Evolutionary conservation across 2,888 invertebrate species (phyloP), one percentile per base, ranked within the genome.

Genomic region (Therioaphis trifolii): DNA sequence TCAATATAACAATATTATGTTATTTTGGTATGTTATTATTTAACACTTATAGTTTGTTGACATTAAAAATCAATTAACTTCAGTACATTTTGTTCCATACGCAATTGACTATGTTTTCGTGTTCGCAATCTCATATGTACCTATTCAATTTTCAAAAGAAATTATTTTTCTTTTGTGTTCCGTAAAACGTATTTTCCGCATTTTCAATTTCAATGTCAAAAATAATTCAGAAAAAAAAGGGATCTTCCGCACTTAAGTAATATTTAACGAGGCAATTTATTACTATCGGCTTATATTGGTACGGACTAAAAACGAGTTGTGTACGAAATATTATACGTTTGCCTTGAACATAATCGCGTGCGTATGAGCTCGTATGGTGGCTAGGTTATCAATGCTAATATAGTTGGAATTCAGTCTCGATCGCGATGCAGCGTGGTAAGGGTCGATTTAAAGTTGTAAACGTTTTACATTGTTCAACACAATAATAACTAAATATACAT

Each of bases 321-420:
- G 29, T 21, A 77, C 66, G 77, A 66, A 66, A 77, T 66, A 66
- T 49, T 66, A 78, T 78, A 79, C 69, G 78, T 79, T 79, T 69
- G 78, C 78, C 78, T 79, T 79, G 78, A 79, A 79, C 49, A 79
- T 69, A 79, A 79, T 79, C 78, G 78, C 68, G 52, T 69, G 69
- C 68, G 68, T 68, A 24, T 24, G 77, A 18, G 75, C 63, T 63
- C 63, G 63, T 49, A 52, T 66, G 49, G 49, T 15, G 77, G 66
- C 21, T n/a, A 49, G 77, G 77, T 78, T 78, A 78, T 80, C 82
- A 35, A 63, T 63, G 52, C 18, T 63, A 58, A 7, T 35, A 49
- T 46, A 49, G 72, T 61, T 15, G 74, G 66, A 74, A 82, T 82
- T 72, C 82, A 72, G 82, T 82, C 74, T 74, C 5, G 74, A 71